Conservation (phyloP, 2,113 vertebrate genomes). For the Isichthys henryi region DNA sequence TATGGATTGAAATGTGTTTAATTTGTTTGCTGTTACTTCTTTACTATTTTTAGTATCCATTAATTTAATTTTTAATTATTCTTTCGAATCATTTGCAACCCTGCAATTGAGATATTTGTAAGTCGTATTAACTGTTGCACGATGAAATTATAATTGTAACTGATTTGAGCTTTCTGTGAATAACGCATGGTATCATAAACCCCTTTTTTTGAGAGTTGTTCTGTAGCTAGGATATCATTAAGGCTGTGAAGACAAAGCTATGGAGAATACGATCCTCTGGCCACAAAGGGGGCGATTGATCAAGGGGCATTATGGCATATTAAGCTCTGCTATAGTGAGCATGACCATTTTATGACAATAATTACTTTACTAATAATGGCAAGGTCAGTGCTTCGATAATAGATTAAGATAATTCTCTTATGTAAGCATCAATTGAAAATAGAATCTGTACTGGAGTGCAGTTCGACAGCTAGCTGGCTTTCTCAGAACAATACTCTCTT, state of each 20-base stretch:
- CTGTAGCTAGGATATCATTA: background rate
- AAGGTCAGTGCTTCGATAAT: background rate
- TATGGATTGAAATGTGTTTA: background rate
- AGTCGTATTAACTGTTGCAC: background rate
- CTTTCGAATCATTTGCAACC: background rate
- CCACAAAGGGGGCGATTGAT: background rate
- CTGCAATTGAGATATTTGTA: background rate
- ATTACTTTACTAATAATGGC: background rate
- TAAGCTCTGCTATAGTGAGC: background rate
- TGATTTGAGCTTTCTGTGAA: background rate
- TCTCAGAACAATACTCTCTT: background rate
- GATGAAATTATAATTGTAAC: background rate
- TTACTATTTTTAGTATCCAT: background rate
- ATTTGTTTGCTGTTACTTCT: background rate
- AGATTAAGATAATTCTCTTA: background rate
- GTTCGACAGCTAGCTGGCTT: background rate
- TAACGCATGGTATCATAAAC: too few species aligned
- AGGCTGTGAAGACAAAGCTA: background rate
- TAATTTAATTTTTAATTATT: background rate
- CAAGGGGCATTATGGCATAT: background rate
- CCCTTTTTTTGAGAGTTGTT: background rate
- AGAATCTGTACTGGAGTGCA: background rate
- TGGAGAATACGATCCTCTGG: background rate
- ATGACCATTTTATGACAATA: background rate
- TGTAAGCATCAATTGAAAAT: background rate